These are phyloP conservation scores for Hyposoter dolosus DNA, from an alignment of 2,888 invertebrate genomes.

Conservation along the genomic window DNA sequence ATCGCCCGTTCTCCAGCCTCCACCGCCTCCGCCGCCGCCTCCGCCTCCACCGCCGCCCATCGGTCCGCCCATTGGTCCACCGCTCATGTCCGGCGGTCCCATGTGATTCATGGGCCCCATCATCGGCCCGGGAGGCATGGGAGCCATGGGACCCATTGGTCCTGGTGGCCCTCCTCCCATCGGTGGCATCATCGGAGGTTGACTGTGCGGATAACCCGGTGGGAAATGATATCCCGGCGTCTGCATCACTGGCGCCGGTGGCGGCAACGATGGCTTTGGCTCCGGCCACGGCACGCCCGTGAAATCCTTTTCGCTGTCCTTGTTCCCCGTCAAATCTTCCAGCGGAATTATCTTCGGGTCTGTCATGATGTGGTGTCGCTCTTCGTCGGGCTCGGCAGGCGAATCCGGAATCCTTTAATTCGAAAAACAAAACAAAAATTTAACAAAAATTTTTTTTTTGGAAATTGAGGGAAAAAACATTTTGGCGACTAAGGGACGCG, in stretches of 20 bases:
- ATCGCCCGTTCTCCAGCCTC: slow-evolving; percentile 85
- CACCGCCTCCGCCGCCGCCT: slow-evolving; percentile 83
- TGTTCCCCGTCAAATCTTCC: slow-evolving; percentile 94
- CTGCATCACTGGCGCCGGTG: slow-evolving; percentile 73
- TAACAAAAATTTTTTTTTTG: background rate
- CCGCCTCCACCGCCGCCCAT: slow-evolving; percentile 75
- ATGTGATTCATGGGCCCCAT: slow-evolving; percentile 84
- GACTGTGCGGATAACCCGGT: slow-evolving; percentile 82
- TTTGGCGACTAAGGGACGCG: too few relatives aligned
- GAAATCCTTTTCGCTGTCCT: slow-evolving; percentile 92
- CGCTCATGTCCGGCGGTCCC: slow-evolving; percentile 72
- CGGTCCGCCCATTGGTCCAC: slow-evolving; percentile 76
- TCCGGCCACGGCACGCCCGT: slow-evolving; percentile 93
- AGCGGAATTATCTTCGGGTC: slow-evolving; percentile 95
- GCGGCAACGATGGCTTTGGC: slow-evolving; percentile 89
- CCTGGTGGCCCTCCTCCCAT: slow-evolving; percentile 64
- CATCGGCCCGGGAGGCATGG: slow-evolving; percentile 73
- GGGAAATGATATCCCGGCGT: slow-evolving; percentile 76
- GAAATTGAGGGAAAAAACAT: too few relatives aligned
- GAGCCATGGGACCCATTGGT: slow-evolving; percentile 70
- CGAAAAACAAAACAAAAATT: background rate
- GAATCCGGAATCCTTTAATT: slow-evolving; percentile 91
- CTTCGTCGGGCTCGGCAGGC: slow-evolving; percentile 94
- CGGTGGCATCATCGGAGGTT: slow-evolving; percentile 76
- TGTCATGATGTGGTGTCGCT: slow-evolving; percentile 89